Evolutionary conservation across 2,888 invertebrate species (phyloP).

Genomic region (Megamerina dolium): DNA sequence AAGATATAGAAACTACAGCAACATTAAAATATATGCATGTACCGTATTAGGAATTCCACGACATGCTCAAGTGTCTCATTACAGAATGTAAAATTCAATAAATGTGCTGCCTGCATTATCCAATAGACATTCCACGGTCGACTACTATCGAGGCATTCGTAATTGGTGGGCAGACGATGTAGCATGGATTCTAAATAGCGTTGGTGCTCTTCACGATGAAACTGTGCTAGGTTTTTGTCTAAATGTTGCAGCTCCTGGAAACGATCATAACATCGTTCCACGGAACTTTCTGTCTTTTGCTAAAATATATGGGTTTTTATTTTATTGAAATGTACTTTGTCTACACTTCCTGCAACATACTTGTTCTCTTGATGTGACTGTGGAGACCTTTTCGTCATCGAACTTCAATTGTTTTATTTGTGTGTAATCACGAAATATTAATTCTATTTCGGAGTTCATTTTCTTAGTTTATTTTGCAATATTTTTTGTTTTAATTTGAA

Average conservation of each 20-base stretch:
- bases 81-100: slow-evolving; percentile 62
- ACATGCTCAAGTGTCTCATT: slow-evolving; percentile 54
- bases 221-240: slow-evolving; percentile 53
- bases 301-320: slow-evolving; percentile 37
- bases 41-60: slow-evolving; percentile 58
- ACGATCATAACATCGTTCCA: slow-evolving; percentile 53
- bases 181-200: slow-evolving; percentile 64
- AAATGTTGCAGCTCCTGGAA: slow-evolving; percentile 51
- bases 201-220: slow-evolving; percentile 60
- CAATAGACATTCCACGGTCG: slow-evolving; percentile 97
- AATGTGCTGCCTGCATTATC: slow-evolving; percentile 84
- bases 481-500: background rate
- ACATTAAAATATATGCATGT: slow-evolving; percentile 17
- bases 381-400: slow-evolving; percentile 57
- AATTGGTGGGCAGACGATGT: slow-evolving; percentile 60
- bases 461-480: background rate
- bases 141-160: slow-evolving; percentile 87
- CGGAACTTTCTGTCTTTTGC: slow-evolving; percentile 55
- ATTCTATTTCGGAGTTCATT: slow-evolving; percentile 17
- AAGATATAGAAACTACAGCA: background rate
- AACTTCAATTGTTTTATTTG: slow-evolving; percentile 49
- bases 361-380: slow-evolving; percentile 57
- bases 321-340: no score
- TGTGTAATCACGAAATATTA: slow-evolving; percentile 38
- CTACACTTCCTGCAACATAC: no score